A percentile compares a stretch with the other conserved stretches of the same genome.
Evolutionary conservation across 2,888 invertebrate species (phyloP).

Genomic region (Trichopria drosophilae): DNA sequence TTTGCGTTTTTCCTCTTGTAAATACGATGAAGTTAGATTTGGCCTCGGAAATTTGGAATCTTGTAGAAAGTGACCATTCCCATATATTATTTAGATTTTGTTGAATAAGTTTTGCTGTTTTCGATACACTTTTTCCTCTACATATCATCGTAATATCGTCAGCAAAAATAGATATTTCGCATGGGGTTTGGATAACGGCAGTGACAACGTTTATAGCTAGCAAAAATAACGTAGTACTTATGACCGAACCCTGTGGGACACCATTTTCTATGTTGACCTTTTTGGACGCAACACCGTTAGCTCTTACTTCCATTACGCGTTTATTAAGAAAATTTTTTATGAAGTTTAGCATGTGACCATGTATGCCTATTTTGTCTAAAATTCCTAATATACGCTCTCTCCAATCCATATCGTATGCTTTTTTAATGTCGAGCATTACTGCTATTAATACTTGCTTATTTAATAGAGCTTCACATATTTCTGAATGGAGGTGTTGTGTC

Average conservation of each 20-base stretch:
- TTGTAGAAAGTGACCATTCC: no score
- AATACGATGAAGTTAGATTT: no score
- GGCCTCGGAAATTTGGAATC: no score
- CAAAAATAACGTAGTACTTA: slow-evolving; percentile 30
- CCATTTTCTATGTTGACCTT: slow-evolving; percentile 31
- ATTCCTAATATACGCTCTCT: slow-evolving; percentile 23
- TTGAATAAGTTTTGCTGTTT: slow-evolving; percentile 23
- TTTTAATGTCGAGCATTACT: slow-evolving; percentile 29
- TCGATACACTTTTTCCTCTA: slow-evolving; percentile 19
- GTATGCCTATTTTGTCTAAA: slow-evolving; percentile 10
- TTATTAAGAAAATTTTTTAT: slow-evolving; percentile 28
- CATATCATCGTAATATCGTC: slow-evolving; percentile 29
- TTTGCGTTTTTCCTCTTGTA: no score
- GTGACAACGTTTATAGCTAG: slow-evolving; percentile 32
- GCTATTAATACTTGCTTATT: slow-evolving; percentile 25
- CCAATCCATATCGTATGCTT: slow-evolving; percentile 34
- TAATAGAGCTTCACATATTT: slow-evolving; percentile 1
- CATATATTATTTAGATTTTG: slow-evolving; percentile 24
- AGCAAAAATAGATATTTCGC: slow-evolving; percentile 22
- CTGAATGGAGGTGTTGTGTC: neutral
- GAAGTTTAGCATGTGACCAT: slow-evolving; percentile 16
- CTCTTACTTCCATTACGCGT: slow-evolving; percentile 19
- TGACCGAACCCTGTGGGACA: slow-evolving; percentile 29
- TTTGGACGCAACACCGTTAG: slow-evolving; percentile 8
- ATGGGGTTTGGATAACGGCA: slow-evolving; percentile 12